Evolutionary conservation across 2,888 invertebrate species (phyloP), one percentile per base, ranked within the genome.

Genomic region (Hypolimnas misippus): DNA sequence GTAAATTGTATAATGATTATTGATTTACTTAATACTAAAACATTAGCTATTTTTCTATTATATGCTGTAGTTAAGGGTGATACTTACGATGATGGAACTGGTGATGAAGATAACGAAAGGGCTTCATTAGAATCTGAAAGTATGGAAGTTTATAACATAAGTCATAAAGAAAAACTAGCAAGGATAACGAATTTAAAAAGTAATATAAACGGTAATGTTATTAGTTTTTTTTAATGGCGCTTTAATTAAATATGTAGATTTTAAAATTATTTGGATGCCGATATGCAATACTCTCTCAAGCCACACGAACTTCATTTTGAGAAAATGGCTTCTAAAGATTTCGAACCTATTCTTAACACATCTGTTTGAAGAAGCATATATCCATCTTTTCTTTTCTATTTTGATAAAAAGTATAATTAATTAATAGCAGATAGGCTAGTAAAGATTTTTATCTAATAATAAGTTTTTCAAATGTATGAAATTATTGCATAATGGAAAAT

Each of bases 121-220:
- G 1, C 12, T n/a, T 71, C 71, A 19, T 55, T 70, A 46, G 70
- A 71, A 56, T 73, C 73, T 19, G 70, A 71, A 46, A 74, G 73
- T 31, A 62, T 60, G 35, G 71, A 73, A 57, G 54, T 65, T 1
- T 68, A 59, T 35, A 68, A 70, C 16, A 55, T 29, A 7, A 73
- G 64, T 62, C 29, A 56, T 42, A 70, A 65, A 40, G 60, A 63
- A 52, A 69, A 69, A 50, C 64, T 66, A 3, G 40, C 19, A 35
- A 65, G 60, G 44, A 29, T 57, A 16, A 16, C 19, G 29, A 19
- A 53, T 12, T 1, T 62, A 46, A 50, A 49, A 21, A 62, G 49
- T n/a, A 55, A 56, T 2, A 50, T 53, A 16, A 44, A 46, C 40
- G 56, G 65, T 66, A n/a, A n/a, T 38, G n/a, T 3, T 38, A n/a